A percentile compares a stretch with the other conserved stretches of the same genome.
phyloP scores from a whole-genome alignment of 2,113 vertebrate genomes.

The Thalassarche chlororhynchos region DNA sequence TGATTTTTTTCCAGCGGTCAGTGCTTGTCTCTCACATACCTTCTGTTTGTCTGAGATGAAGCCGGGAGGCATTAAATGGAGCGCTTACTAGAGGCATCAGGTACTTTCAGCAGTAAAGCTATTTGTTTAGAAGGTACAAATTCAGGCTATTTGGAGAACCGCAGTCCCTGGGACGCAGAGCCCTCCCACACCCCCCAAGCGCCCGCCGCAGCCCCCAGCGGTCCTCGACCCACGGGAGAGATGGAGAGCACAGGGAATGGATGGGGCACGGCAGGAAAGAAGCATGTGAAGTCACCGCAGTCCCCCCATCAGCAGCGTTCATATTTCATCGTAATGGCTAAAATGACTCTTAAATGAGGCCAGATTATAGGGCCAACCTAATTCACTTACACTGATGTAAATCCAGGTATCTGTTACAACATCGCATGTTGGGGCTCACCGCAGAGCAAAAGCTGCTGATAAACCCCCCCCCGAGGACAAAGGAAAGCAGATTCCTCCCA shows the following conservation, averaged over 20 bases:
- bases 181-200: neutral
- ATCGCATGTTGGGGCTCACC: neutral
- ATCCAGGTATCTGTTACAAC: constrained; percentile 53
- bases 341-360: constrained; percentile 30
- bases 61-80: neutral
- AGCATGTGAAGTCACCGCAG: neutral
- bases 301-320: neutral
- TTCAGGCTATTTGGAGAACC: neutral
- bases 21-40: neutral
- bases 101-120: neutral
- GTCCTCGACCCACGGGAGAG: neutral
- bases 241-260: neutral
- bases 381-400: constrained; percentile 55
- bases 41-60: constrained; percentile 10
- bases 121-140: neutral
- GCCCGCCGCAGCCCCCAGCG: neutral
- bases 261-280: neutral
- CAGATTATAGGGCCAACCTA: constrained; percentile 39
- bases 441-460: constrained; percentile 10
- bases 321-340: constrained; percentile 30
- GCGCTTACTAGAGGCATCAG: neutral
- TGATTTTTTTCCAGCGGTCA: neutral
- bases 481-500: neutral
- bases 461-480: neutral
- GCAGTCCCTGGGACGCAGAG: neutral